These are phyloP conservation scores for Busseola fusca DNA, from an alignment of 2,888 invertebrate species.

Conservation along the genomic window DNA sequence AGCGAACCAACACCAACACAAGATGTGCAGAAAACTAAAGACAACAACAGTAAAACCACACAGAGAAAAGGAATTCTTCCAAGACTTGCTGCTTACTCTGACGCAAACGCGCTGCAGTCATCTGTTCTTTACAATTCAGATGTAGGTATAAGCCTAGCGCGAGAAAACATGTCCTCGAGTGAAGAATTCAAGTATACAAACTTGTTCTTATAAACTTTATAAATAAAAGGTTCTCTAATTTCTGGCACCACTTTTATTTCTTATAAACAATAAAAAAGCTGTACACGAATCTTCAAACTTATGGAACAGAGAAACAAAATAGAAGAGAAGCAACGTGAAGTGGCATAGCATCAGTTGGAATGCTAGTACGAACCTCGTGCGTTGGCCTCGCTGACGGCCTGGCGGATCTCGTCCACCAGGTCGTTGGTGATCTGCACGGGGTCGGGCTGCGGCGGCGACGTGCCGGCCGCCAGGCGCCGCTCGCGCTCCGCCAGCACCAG, in stretches of 20 bases:
- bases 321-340: constrained; percentile 46
- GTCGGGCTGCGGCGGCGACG: constrained; percentile 83
- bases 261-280: constrained; percentile 35
- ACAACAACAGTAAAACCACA: constrained; percentile 32
- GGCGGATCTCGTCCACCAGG: constrained; percentile 95
- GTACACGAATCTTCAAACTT: constrained; percentile 47
- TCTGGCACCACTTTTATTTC: constrained; percentile 33
- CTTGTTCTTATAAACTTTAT: constrained; percentile 11
- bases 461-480: constrained; percentile 90
- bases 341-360: constrained; percentile 38
- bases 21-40: constrained; percentile 45
- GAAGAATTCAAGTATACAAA: constrained; percentile 21
- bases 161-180: constrained; percentile 13
- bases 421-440: constrained; percentile 93
- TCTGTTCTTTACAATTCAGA: constrained; percentile 50
- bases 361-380: constrained; percentile 91
- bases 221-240: constrained; percentile 32
- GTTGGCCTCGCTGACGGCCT: constrained; percentile 96
- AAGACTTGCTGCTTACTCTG: constrained; percentile 42
- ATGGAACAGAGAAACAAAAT: constrained; percentile 50
- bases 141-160: constrained; percentile 18
- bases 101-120: constrained; percentile 37
- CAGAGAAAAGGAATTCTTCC: constrained; percentile 17
- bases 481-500: constrained; percentile 96
- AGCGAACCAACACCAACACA: constrained; percentile 56